phyloP scores from a whole-genome alignment of 2,888 invertebrate species.

The Eustalomyia histrio region DNA sequence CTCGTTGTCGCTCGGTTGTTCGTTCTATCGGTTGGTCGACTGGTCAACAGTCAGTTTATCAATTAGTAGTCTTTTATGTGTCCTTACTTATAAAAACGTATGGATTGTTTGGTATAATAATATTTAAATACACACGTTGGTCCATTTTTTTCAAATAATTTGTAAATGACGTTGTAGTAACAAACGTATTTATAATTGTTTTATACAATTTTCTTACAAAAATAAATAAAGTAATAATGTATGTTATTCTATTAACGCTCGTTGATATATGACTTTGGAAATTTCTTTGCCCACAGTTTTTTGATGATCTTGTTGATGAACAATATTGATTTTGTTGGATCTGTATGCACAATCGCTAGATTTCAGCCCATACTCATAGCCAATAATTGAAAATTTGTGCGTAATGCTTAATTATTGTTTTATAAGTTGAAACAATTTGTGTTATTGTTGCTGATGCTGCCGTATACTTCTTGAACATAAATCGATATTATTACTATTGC shows the following conservation, averaged over 20 bases:
- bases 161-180: neutral
- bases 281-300: neutral
- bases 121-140: constrained; percentile 10
- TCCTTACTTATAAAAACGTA: neutral
- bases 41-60: too few relatives aligned
- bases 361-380: neutral
- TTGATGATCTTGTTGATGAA: neutral
- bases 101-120: neutral
- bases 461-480: constrained; percentile 50
- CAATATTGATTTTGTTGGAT: neutral
- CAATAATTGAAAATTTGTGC: constrained; percentile 33
- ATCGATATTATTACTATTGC: constrained; percentile 34
- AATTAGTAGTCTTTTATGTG: too few relatives aligned
- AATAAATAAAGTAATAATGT: neutral
- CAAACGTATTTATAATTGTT: neutral
- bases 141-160: neutral
- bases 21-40: too few relatives aligned
- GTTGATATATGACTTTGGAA: neutral
- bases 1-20: too few relatives aligned
- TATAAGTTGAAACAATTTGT: constrained; percentile 36
- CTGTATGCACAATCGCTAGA: neutral
- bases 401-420: constrained; percentile 40
- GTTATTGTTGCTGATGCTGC: constrained; percentile 49
- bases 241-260: neutral
- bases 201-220: neutral